These are phyloP conservation scores for Picathartes gymnocephalus DNA, from an alignment of 2,113 vertebrate species.

Conservation along the genomic window DNA sequence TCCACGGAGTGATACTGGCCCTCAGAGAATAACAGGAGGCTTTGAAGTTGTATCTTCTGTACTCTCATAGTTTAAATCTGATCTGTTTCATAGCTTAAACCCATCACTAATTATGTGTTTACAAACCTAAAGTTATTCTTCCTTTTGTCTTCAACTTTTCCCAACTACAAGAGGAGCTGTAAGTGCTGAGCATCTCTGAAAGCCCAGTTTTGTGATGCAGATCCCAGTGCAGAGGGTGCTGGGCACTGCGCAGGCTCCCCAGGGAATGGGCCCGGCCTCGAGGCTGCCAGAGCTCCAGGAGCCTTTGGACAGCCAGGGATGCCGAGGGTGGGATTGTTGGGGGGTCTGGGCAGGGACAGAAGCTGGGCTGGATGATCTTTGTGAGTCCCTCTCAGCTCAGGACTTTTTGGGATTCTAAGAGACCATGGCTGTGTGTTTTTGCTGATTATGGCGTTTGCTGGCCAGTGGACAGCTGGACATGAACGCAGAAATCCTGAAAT, in stretches of 20 bases:
- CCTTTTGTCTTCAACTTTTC: not conserved
- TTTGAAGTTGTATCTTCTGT: not conserved
- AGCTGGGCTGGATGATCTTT: accelerated
- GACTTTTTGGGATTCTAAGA: not conserved
- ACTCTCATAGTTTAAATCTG: not conserved
- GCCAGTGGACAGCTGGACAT: not conserved
- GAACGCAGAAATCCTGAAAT: not conserved
- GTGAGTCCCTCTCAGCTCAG: not conserved
- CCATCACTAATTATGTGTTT: not conserved
- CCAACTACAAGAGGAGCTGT: not conserved
- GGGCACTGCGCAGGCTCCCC: not conserved
- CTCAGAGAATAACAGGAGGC: not conserved
- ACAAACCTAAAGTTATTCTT: not conserved
- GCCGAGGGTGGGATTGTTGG: not conserved
- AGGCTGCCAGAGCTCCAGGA: not conserved
- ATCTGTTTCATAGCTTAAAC: not conserved
- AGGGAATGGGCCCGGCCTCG: not conserved
- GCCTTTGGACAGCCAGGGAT: not conserved
- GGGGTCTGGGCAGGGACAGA: accelerated
- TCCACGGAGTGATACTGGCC: no score
- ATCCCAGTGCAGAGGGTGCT: not conserved
- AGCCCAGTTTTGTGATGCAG: not conserved
- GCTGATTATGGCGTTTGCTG: not conserved
- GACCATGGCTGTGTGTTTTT: not conserved
- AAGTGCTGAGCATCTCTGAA: not conserved